Conservation (phyloP, 2,888 invertebrate genomes). For the Cepaea hortensis region DNA sequence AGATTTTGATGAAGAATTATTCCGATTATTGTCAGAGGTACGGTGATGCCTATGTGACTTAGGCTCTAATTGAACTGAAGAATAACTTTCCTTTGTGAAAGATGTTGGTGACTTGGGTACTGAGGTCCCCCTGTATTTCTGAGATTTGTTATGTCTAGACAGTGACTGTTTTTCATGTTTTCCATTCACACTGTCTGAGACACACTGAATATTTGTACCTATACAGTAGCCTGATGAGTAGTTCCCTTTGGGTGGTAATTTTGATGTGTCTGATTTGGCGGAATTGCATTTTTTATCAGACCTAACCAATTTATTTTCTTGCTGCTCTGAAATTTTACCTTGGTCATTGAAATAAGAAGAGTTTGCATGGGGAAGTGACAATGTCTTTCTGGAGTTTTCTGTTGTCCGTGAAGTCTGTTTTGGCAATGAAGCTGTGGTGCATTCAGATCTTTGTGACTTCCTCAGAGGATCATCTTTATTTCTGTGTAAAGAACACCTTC, state of each 20-base stretch:
- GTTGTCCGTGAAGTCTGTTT: not conserved
- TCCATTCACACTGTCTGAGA: too few species aligned
- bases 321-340: not conserved
- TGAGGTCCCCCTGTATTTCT: not conserved
- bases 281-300: not conserved
- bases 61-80: not conserved
- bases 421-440: not conserved
- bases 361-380: not conserved
- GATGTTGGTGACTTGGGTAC: not conserved
- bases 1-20: not conserved
- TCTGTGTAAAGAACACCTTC: not conserved
- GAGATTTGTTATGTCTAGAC: not conserved
- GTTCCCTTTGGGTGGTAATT: not conserved
- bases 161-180: slow-evolving; percentile 1
- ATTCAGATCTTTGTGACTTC: not conserved
- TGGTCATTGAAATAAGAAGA: not conserved
- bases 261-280: not conserved
- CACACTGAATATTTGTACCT: not conserved
- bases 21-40: not conserved
- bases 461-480: not conserved
- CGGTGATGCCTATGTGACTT: not conserved
- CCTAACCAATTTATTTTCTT: not conserved
- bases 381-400: not conserved
- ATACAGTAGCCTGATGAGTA: not conserved
- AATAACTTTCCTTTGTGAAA: not conserved